phyloP scores from a whole-genome alignment of 2,113 vertebrate species.

The Caloenas nicobarica region DNA sequence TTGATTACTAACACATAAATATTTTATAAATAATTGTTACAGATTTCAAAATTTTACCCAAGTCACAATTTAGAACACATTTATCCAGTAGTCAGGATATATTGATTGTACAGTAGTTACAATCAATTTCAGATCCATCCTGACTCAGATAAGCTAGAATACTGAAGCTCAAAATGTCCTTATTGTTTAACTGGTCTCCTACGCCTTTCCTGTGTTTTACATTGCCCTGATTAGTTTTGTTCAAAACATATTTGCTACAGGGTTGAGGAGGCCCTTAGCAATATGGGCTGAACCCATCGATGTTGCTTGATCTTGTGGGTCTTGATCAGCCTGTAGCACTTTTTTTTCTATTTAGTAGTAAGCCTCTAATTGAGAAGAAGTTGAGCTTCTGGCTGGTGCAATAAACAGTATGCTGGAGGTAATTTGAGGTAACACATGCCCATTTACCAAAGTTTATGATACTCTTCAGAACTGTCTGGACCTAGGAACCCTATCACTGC shows the following conservation, averaged over 20 bases:
- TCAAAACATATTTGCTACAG: not conserved
- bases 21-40: not conserved
- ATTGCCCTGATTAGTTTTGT: not conserved
- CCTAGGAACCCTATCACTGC: not conserved
- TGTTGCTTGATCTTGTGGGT: not conserved
- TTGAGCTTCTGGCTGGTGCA: not conserved
- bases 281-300: not conserved
- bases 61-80: not conserved
- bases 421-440: not conserved
- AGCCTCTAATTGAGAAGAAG: not conserved
- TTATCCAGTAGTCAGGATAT: not conserved
- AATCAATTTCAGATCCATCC: not conserved
- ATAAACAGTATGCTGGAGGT: not conserved
- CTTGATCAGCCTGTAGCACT: rapidly evolving
- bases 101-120: not conserved
- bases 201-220: rapidly evolving
- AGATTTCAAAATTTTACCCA: not conserved
- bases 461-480: not conserved
- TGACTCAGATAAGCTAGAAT: not conserved
- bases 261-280: not conserved
- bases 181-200: not conserved
- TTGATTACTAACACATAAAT: not conserved
- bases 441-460: not conserved
- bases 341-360: not conserved
- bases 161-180: not conserved